These are phyloP conservation scores for Oxycera nigricornis DNA, from an alignment of 2,888 invertebrate species.

Conservation along the genomic window DNA sequence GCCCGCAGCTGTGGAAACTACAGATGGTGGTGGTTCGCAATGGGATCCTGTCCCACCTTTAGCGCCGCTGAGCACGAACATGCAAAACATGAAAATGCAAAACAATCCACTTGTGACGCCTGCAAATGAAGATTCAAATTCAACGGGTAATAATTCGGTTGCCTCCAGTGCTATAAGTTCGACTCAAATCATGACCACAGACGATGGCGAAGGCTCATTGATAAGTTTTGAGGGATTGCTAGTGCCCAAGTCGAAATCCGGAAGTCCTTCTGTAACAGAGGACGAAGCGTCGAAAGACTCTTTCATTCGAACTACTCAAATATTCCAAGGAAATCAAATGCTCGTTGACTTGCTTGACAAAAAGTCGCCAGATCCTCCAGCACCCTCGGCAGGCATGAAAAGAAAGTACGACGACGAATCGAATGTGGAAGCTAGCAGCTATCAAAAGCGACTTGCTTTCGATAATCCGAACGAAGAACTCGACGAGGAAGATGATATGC, in stretches of 20 bases:
- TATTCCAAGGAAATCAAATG: slow-evolving; percentile 71
- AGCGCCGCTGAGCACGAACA: slow-evolving; percentile 58
- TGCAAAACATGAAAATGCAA: slow-evolving; percentile 45
- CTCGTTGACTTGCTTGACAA: slow-evolving; percentile 84
- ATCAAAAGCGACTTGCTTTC: slow-evolving; percentile 62
- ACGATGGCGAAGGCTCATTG: slow-evolving; percentile 68
- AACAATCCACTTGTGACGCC: slow-evolving; percentile 40
- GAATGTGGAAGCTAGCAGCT: slow-evolving; percentile 51
- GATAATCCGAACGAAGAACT: slow-evolving; percentile 56
- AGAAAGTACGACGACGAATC: slow-evolving; percentile 53
- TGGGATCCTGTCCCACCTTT: slow-evolving; percentile 58
- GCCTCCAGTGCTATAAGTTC: slow-evolving; percentile 66
- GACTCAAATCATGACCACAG: slow-evolving; percentile 57
- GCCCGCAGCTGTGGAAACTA: not conserved
- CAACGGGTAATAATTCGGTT: slow-evolving; percentile 66
- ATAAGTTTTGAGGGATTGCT: slow-evolving; percentile 71
- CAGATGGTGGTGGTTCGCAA: slow-evolving; percentile 48
- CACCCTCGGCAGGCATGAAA: slow-evolving; percentile 55
- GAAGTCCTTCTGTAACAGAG: slow-evolving; percentile 57
- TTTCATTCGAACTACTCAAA: slow-evolving; percentile 53
- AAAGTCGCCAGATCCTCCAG: slow-evolving; percentile 67
- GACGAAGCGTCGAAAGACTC: slow-evolving; percentile 67
- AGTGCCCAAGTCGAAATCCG: slow-evolving; percentile 64
- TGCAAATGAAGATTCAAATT: slow-evolving; percentile 62
- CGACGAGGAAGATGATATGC: slow-evolving; percentile 61